These are phyloP conservation scores for Peromyscus maniculatus DNA, from an alignment of 2,113 vertebrate genomes.

Conservation along the genomic window DNA sequence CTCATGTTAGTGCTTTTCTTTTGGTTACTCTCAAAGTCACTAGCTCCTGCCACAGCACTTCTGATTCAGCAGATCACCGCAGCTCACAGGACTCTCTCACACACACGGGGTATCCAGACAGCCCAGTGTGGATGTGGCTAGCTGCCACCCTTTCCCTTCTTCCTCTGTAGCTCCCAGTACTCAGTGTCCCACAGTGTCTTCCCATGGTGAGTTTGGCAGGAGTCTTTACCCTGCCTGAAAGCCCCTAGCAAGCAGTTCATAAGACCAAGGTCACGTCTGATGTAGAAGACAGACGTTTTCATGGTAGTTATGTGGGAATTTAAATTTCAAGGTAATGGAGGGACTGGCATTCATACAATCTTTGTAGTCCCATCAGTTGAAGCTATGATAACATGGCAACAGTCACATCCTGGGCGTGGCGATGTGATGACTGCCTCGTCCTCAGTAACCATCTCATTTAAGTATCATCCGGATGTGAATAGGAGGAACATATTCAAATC, in stretches of 20 bases:
- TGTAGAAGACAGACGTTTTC: neutral
- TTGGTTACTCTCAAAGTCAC: neutral
- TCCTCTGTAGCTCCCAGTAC: neutral
- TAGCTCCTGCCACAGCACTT: neutral
- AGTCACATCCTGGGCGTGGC: neutral
- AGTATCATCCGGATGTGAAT: neutral
- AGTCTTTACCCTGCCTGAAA: neutral
- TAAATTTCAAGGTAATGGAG: neutral
- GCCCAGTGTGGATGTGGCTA: too few relatives aligned
- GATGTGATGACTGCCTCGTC: neutral
- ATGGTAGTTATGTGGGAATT: neutral
- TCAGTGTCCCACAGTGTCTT: neutral
- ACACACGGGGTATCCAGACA: neutral
- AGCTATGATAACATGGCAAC: neutral
- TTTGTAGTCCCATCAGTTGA: neutral
- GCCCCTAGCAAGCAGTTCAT: neutral
- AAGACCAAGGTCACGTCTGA: neutral
- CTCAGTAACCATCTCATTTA: neutral
- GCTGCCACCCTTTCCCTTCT: neutral
- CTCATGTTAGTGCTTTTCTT: neutral
- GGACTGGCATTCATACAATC: neutral
- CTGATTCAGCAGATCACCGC: neutral
- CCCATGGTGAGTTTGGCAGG: neutral
- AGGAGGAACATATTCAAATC: constrained; percentile 2
- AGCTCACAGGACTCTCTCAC: neutral